Evolutionary conservation across 1,140 invertebrate species (phyloP).

Genomic region (Ctenoplectra terminalis): DNA sequence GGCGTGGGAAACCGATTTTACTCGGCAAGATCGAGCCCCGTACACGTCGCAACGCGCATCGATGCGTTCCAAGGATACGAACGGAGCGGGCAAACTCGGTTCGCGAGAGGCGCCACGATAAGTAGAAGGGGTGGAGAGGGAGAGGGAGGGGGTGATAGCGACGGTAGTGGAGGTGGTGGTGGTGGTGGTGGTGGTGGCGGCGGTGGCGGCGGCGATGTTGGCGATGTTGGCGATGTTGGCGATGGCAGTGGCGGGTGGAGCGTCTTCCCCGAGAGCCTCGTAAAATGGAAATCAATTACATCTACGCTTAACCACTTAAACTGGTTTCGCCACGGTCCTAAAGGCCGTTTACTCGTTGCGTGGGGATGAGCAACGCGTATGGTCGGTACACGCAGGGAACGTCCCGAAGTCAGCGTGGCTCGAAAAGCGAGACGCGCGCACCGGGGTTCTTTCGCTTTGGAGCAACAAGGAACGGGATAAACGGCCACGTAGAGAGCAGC

Average conservation of each 20-base stretch:
- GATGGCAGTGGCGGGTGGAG: conserved; percentile 55
- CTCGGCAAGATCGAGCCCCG: conserved; percentile 35
- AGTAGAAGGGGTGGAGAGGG: conserved; percentile 42
- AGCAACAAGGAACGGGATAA: conserved; percentile 25
- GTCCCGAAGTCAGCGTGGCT: conserved; percentile 2
- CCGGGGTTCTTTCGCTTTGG: conserved; percentile 13
- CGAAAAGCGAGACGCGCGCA: conserved; percentile 5
- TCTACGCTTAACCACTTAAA: conserved; percentile 83
- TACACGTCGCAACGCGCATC: conserved; percentile 56
- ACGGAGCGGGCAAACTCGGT: background rate
- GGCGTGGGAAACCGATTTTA: conserved; percentile 59
- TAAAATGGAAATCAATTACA: conserved; percentile 84
- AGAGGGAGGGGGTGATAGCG: background rate
- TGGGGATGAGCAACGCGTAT: conserved; percentile 60
- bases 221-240: conserved; percentile 25
- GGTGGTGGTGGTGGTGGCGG: background rate
- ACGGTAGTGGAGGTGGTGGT: background rate
- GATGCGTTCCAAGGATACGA: conserved; percentile 40
- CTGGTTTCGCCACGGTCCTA: conserved; percentile 83
- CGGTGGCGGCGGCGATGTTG: background rate
- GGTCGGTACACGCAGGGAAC: conserved; percentile 51
- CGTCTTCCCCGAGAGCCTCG: conserved; percentile 77
- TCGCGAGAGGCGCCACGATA: conserved; percentile 33
- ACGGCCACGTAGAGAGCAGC: conserved; percentile 65
- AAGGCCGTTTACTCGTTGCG: conserved; percentile 66